Evolutionary conservation across 2,888 invertebrate genomes (phyloP).

Genomic region (Drosophila nr. fundita): DNA sequence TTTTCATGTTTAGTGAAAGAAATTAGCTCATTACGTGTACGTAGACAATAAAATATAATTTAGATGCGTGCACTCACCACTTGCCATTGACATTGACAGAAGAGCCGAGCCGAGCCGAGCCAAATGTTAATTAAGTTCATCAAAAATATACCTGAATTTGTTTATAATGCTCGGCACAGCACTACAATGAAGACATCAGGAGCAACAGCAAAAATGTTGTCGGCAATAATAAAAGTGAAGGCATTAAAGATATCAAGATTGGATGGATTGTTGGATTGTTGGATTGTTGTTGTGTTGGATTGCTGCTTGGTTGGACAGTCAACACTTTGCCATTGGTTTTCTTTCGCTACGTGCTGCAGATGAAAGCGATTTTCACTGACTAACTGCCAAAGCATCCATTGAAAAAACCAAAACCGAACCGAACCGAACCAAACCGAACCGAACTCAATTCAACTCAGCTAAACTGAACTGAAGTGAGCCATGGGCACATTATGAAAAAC

Average conservation of each 20-base stretch:
- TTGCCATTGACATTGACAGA: slow-evolving; percentile 76
- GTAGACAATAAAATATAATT: slow-evolving; percentile 35
- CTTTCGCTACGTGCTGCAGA: slow-evolving; percentile 46
- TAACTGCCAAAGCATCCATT: slow-evolving; percentile 18
- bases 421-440: slow-evolving; percentile 27
- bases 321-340: slow-evolving; percentile 37
- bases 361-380: slow-evolving; percentile 63
- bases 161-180: slow-evolving; percentile 4
- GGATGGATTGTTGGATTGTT: slow-evolving; percentile 22
- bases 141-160: slow-evolving; percentile 45
- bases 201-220: slow-evolving; percentile 42
- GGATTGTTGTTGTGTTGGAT: not conserved
- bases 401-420: slow-evolving; percentile 22
- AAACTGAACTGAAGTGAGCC: slow-evolving; percentile 24
- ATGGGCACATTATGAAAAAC: slow-evolving; percentile 45
- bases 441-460: slow-evolving; percentile 12
- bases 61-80: slow-evolving; percentile 42
- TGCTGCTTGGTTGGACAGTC: slow-evolving; percentile 20
- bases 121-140: slow-evolving; percentile 76
- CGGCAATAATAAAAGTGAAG: slow-evolving; percentile 67
- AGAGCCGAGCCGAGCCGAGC: slow-evolving; percentile 63
- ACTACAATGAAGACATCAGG: slow-evolving; percentile 64
- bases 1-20: slow-evolving; percentile 33
- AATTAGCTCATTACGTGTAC: slow-evolving; percentile 60
- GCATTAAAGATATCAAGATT: slow-evolving; percentile 49